A percentile compares a stretch with the other conserved stretches of the same genome.
These are phyloP conservation scores for Hanleya hanleyi DNA, from an alignment of 2,888 invertebrate genomes.

Conservation along the genomic window DNA sequence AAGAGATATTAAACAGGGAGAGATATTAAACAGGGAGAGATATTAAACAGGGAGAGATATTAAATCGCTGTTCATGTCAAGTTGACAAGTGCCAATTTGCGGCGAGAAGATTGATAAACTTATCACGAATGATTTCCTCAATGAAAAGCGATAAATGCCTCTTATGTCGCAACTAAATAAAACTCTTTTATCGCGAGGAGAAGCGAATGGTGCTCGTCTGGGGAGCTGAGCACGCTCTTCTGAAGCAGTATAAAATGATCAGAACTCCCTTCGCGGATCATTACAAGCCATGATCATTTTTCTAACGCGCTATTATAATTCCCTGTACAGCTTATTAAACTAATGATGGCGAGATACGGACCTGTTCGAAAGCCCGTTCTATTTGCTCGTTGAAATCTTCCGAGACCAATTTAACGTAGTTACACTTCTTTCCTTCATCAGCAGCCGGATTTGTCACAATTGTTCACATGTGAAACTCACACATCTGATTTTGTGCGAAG, in stretches of 20 bases:
- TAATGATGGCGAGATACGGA: not conserved
- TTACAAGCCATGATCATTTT: slow-evolving; percentile 1
- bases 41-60: too few relatives aligned
- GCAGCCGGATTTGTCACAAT: too few relatives aligned
- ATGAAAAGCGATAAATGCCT: not conserved
- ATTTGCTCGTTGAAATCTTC: not conserved
- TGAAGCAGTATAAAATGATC: not conserved
- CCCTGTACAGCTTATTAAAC: not conserved
- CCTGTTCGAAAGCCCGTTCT: not conserved
- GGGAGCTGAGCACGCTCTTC: not conserved
- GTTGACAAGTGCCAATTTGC: not conserved
- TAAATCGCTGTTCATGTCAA: too few relatives aligned
- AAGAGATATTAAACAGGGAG: too few relatives aligned
- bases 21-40: too few relatives aligned
- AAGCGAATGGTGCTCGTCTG: not conserved
- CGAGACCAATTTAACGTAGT: not conserved
- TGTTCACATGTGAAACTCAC: too few relatives aligned
- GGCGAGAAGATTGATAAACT: not conserved
- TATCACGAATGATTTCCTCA: not conserved
- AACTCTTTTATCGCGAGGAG: not conserved
- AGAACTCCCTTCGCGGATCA: not conserved
- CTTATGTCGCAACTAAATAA: not conserved
- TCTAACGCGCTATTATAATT: slow-evolving; percentile 1
- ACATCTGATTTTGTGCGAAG: too few relatives aligned
- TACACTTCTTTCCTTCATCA: too few relatives aligned